Conservation (phyloP, 2,888 invertebrate species). For the Bellardia bayeri region DNA sequence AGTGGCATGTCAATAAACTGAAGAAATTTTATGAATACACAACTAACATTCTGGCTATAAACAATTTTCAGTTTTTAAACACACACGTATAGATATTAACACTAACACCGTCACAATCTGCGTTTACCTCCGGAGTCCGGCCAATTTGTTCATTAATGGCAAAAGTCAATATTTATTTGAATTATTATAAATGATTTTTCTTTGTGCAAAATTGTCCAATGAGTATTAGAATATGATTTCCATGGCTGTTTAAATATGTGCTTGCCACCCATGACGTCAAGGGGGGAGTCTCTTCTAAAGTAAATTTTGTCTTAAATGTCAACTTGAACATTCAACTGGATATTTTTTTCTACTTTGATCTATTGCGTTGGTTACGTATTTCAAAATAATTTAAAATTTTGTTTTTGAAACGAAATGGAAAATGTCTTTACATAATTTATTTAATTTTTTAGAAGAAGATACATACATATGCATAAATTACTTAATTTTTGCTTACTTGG, state of each 20-base stretch:
- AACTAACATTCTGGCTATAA: not conserved
- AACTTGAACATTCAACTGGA: not conserved
- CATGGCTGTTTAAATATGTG: not conserved
- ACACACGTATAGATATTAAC: not conserved
- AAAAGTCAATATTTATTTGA: not conserved
- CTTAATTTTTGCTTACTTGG: no score
- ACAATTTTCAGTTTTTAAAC: not conserved
- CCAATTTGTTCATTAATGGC: not conserved
- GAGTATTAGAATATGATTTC: not conserved
- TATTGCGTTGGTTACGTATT: not conserved
- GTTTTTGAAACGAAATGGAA: not conserved
- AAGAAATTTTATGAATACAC: not conserved
- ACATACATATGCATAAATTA: no score
- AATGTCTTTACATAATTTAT: not conserved
- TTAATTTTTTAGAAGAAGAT: not conserved
- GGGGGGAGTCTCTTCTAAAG: not conserved
- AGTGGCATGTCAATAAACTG: not conserved
- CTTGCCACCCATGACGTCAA: conserved; percentile 1
- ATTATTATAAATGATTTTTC: conserved; percentile 8
- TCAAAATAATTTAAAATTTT: not conserved
- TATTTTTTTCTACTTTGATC: not conserved
- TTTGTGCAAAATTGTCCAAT: not conserved
- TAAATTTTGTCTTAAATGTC: not conserved
- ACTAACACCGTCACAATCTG: not conserved
- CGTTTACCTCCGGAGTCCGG: not conserved